Percentiles rank a stretch among this genome's conserved stretches.
phyloP scores from a whole-genome alignment of 2,888 invertebrate genomes.

The Hoplodrina blanda region DNA sequence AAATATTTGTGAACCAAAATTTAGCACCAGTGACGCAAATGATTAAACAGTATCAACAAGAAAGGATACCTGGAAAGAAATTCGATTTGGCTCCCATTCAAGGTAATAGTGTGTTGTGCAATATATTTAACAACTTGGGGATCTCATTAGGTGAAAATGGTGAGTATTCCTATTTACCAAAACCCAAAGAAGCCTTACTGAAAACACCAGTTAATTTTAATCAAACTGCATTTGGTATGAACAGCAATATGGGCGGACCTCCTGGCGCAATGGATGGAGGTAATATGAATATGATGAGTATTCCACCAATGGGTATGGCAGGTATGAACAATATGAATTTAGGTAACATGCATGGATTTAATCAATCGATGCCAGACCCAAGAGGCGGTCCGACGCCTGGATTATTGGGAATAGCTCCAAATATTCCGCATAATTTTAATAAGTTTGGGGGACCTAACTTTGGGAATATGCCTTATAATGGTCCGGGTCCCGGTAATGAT shows the following conservation, averaged over 20 bases:
- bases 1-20: constrained; percentile 93
- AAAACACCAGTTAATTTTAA: constrained; percentile 85
- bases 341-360: constrained; percentile 83
- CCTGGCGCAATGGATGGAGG: constrained; percentile 77
- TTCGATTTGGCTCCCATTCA: constrained; percentile 89
- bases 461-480: constrained; percentile 85
- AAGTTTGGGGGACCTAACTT: constrained; percentile 83
- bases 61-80: constrained; percentile 88
- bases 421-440: constrained; percentile 88
- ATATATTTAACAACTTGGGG: constrained; percentile 92
- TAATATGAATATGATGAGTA: constrained; percentile 86
- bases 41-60: constrained; percentile 91
- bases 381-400: constrained; percentile 89
- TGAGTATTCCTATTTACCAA: constrained; percentile 87
- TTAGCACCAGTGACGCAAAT: constrained; percentile 91
- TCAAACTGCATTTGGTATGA: constrained; percentile 80
- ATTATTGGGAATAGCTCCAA: constrained; percentile 90
- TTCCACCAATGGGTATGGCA: constrained; percentile 85
- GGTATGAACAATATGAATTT: constrained; percentile 84
- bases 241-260: constrained; percentile 75
- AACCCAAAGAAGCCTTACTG: constrained; percentile 86
- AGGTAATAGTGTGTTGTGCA: constrained; percentile 88
- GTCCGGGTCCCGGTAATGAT: constrained; percentile 83
- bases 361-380: constrained; percentile 85
- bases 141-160: constrained; percentile 91